Evolutionary conservation across 2,113 vertebrate species (phyloP).

Genomic region (Pangasianodon gigas): DNA sequence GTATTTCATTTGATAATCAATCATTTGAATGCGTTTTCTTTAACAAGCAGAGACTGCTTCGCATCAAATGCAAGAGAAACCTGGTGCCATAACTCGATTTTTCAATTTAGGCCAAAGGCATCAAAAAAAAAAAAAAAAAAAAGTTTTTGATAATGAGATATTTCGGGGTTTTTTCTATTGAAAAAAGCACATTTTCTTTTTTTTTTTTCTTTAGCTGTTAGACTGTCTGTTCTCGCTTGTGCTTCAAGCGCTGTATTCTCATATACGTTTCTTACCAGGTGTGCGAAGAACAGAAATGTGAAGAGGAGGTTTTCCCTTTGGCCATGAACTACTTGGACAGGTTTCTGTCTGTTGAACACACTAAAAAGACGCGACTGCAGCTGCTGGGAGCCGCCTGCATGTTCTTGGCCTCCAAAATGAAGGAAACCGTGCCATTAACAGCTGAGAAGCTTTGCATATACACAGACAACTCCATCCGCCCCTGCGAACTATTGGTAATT

Average conservation of each 20-base stretch:
- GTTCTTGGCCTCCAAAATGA: constrained; percentile 99
- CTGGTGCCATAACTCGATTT: not conserved
- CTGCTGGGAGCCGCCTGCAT: constrained; percentile 94
- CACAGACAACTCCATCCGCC: constrained; percentile 93
- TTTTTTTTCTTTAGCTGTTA: not conserved
- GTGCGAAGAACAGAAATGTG: constrained; percentile 96
- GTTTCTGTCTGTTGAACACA: constrained; percentile 91
- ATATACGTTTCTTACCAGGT: constrained; percentile 73
- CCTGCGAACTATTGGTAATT: constrained; percentile 91
- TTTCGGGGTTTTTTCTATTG: rapidly evolving
- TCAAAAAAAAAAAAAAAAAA: not conserved
- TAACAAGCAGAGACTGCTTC: not conserved
- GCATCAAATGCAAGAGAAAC: not conserved
- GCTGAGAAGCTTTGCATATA: constrained; percentile 97
- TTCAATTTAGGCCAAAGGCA: not conserved
- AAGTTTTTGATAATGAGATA: not conserved
- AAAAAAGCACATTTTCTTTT: not conserved
- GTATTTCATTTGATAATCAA: no score
- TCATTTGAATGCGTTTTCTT: not conserved
- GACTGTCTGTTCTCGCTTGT: not conserved
- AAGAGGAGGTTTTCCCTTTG: constrained; percentile 96
- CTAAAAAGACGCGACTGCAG: constrained; percentile 90
- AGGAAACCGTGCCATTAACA: constrained; percentile 94
- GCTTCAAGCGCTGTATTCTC: not conserved
- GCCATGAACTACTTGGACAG: constrained; percentile 99